Percentiles rank a stretch among this genome's conserved stretches.
phyloP scores from a whole-genome alignment of 2,113 vertebrate genomes.

The Gopherus evgoodei region DNA sequence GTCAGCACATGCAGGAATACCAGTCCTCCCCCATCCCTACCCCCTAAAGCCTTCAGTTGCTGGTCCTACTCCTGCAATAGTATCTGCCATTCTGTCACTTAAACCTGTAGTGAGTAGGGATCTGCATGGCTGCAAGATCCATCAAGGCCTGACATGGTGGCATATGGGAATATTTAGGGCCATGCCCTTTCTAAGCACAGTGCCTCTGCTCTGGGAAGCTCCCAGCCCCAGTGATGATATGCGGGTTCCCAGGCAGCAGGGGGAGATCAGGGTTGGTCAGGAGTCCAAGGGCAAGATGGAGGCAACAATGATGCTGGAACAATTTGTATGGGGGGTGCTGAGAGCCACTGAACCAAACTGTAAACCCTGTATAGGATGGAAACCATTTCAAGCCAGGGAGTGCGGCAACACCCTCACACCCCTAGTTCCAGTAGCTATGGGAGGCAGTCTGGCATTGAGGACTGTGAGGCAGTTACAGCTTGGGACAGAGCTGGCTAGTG shows the following conservation, averaged over 20 bases:
- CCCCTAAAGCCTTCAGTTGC: background rate
- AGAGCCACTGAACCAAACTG: too few relatives aligned
- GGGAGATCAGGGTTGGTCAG: background rate
- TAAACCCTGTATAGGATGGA: too few relatives aligned
- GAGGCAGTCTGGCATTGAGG: background rate
- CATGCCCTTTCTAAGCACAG: background rate
- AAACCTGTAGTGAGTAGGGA: background rate
- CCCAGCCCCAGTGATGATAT: background rate
- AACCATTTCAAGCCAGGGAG: too few relatives aligned
- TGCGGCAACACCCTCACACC: too few relatives aligned
- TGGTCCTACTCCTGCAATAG: background rate
- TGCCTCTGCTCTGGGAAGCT: background rate
- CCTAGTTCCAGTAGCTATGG: too few relatives aligned
- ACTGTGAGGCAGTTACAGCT: background rate
- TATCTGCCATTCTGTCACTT: background rate
- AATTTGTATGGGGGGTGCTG: too few relatives aligned
- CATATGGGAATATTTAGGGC: background rate
- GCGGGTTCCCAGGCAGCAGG: background rate
- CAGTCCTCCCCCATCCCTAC: background rate
- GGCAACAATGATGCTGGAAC: too few relatives aligned
- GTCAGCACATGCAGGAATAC: too few relatives aligned
- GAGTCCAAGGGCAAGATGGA: too few relatives aligned
- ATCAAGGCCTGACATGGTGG: background rate
- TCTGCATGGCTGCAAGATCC: too few relatives aligned
- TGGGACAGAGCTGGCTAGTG: background rate